Evolutionary conservation across 2,797 vertebrate genomes (phyloP).

Genomic region (Babyrousa celebensis): DNA sequence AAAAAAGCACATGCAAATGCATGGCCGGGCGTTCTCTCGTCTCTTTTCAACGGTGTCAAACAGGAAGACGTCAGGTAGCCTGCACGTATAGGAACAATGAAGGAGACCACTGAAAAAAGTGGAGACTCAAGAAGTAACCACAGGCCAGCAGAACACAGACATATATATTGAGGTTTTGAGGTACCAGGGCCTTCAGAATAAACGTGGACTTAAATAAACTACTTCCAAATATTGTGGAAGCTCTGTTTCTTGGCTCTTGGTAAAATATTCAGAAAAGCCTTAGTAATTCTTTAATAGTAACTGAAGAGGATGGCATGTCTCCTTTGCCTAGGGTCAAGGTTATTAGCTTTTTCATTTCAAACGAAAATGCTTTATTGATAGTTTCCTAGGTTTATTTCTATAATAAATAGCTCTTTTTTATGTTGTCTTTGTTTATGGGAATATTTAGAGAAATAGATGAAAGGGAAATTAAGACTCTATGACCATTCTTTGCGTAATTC

Average conservation of each 20-base stretch:
- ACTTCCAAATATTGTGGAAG: background rate
- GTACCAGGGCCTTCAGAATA: background rate
- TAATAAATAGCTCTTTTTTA: constrained; percentile 5
- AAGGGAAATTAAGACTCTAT: background rate
- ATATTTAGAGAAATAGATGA: background rate
- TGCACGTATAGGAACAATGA: background rate
- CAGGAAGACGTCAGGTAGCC: background rate
- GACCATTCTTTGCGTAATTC: background rate
- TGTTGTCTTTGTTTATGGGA: background rate
- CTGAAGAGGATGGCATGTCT: background rate
- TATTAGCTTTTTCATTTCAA: background rate
- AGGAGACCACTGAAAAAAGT: background rate
- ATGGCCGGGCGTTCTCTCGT: background rate
- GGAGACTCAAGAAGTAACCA: background rate
- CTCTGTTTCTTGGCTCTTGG: background rate
- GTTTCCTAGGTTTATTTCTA: background rate
- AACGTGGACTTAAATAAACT: background rate
- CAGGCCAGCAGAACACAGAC: background rate
- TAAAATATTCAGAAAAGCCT: background rate
- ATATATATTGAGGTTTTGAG: background rate
- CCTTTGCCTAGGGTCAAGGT: background rate
- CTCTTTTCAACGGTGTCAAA: background rate
- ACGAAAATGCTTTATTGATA: background rate
- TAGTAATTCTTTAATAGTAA: background rate
- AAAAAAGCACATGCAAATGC: background rate